These are phyloP conservation scores for Silurus lanzhouensis DNA, from an alignment of 2,797 vertebrate genomes.

Conservation along the genomic window DNA sequence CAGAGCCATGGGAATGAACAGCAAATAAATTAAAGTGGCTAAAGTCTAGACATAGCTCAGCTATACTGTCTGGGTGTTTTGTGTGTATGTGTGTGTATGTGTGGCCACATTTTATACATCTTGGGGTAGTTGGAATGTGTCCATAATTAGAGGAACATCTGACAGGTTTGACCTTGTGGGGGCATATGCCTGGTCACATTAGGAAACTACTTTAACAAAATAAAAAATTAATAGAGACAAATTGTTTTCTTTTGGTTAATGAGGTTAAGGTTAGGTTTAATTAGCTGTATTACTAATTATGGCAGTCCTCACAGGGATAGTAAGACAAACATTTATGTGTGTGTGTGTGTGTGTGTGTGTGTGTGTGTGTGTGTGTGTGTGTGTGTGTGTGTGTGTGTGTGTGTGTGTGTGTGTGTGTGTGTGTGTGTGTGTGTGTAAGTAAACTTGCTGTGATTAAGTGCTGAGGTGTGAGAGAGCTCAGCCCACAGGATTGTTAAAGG, in stretches of 20 bases:
- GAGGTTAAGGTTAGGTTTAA: neutral
- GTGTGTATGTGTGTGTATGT: neutral
- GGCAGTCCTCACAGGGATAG: neutral
- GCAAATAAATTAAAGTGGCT: neutral
- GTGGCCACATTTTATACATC: neutral
- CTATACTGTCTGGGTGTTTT: neutral
- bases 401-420: neutral
- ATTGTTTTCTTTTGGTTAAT: neutral
- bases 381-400: neutral
- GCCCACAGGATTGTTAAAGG: slow-evolving; percentile 49
- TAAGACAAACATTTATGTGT: neutral
- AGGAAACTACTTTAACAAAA: neutral
- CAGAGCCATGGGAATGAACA: neutral
- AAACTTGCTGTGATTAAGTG: slow-evolving; percentile 45
- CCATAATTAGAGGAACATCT: neutral
- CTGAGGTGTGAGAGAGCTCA: slow-evolving; percentile 30
- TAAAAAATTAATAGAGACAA: neutral
- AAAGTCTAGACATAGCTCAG: neutral
- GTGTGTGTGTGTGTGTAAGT: slow-evolving; percentile 10
- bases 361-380: neutral
- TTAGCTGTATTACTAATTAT: neutral
- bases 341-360: too few relatives aligned
- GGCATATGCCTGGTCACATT: neutral
- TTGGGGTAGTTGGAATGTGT: neutral
- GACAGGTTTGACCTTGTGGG: neutral